Evolutionary conservation across 2,797 vertebrate genomes (phyloP).

Genomic region (Melopsittacus undulatus): DNA sequence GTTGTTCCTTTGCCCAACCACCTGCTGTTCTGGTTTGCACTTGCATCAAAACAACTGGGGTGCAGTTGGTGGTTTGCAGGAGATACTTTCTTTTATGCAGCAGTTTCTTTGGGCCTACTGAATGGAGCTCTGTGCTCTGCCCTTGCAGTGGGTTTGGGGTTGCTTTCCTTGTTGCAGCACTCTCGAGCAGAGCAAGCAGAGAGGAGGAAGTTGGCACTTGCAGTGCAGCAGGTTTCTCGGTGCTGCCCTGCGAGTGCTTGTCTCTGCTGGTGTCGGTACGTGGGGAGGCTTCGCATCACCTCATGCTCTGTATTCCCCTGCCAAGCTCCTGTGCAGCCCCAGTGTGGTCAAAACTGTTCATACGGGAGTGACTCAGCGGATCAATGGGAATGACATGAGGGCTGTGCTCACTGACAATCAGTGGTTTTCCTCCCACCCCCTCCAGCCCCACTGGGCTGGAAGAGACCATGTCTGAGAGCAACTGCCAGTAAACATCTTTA

Average conservation of each 20-base stretch:
- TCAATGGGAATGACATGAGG: slow-evolving; percentile 55
- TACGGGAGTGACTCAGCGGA: slow-evolving; percentile 67
- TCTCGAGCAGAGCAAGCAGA: neutral
- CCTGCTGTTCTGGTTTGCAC: neutral
- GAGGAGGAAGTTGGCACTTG: neutral
- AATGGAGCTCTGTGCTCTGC: neutral
- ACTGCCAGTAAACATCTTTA: slow-evolving; percentile 41
- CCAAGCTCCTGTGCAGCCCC: slow-evolving; percentile 22
- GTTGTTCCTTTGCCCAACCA: neutral
- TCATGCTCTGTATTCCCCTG: neutral
- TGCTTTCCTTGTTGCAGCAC: neutral
- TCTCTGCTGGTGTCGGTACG: neutral
- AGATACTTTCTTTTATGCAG: neutral
- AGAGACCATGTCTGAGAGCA: slow-evolving; percentile 1
- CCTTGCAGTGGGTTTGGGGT: neutral
- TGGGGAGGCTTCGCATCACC: neutral
- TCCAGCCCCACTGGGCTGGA: slow-evolving; percentile 20
- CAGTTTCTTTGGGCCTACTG: neutral
- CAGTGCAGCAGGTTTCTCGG: slow-evolving; percentile 29
- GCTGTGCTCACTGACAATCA: slow-evolving; percentile 10
- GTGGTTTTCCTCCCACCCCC: neutral
- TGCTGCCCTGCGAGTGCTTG: neutral
- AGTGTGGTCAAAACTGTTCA: slow-evolving; percentile 44
- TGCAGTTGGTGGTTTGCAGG: neutral
- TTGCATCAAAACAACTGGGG: neutral